Evolutionary conservation across 2,797 vertebrate species (phyloP).

Genomic region (Danio aesculapii): DNA sequence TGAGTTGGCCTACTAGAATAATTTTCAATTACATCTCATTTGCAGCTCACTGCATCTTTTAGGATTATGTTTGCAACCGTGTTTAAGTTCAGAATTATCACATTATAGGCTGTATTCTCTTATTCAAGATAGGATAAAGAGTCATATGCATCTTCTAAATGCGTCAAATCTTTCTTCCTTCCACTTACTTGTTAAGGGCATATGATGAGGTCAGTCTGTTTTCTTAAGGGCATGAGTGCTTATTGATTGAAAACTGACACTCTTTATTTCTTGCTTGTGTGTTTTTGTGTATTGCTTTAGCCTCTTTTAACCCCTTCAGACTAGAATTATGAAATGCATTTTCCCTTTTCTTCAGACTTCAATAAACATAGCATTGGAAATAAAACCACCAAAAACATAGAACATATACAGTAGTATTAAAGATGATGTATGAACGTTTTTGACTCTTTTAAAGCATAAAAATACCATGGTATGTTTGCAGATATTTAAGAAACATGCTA

Average conservation of each 20-base stretch:
- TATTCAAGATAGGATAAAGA: neutral
- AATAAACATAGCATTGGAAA: no score
- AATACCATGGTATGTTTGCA: no score
- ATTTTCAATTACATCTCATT: constrained; percentile 26
- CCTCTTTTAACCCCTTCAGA: neutral
- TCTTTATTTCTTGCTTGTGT: constrained; percentile 33
- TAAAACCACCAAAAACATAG: no score
- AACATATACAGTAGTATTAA: no score
- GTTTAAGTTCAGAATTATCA: neutral
- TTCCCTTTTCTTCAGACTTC: no score
- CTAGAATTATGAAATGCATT: no score
- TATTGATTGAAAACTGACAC: constrained; percentile 56
- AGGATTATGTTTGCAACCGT: neutral
- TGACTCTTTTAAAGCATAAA: no score
- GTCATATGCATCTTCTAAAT: neutral
- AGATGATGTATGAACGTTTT: no score
- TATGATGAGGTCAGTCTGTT: constrained; percentile 53
- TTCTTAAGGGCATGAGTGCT: constrained; percentile 52
- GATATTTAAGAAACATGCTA: no score
- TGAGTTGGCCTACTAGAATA: constrained; percentile 9
- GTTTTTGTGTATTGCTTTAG: constrained; percentile 33
- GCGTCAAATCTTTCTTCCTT: neutral
- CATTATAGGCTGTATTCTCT: neutral
- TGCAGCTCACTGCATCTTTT: constrained; percentile 5
- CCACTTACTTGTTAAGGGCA: constrained; percentile 1